A percentile compares a stretch with the other conserved stretches of the same genome.
Conservation (phyloP, 1,140 invertebrate genomes). For the Aricia agestis region DNA sequence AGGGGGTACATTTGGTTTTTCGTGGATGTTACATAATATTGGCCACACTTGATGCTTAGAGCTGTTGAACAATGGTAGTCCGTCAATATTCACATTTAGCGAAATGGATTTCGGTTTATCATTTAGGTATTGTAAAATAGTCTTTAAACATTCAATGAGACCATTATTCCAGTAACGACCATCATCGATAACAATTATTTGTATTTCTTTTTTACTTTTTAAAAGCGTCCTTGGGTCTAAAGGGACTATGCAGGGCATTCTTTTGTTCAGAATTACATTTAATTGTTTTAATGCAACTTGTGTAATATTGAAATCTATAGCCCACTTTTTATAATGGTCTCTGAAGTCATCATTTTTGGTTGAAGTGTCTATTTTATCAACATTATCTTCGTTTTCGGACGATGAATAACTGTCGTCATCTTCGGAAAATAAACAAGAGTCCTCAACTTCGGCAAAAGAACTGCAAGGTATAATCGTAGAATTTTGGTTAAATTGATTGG, state of each 20-base stretch:
- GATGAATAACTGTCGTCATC: not conserved
- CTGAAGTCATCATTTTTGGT: not conserved
- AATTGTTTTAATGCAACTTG: conserved; percentile 4
- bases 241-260: no score
- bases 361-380: not conserved
- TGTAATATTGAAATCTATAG: not conserved
- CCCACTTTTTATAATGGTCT: conserved; percentile 3
- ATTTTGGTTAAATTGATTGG: conserved; percentile 13
- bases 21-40: no score
- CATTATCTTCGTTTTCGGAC: not conserved
- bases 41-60: no score
- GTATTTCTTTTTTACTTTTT: not conserved
- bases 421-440: not conserved
- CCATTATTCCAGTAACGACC: conserved; percentile 1
- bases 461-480: conserved; percentile 4
- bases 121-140: not conserved
- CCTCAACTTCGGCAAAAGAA: conserved; percentile 4
- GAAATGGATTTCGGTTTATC: not conserved
- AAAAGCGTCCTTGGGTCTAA: conserved; percentile 2
- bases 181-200: not conserved
- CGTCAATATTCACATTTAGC: not conserved
- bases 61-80: not conserved
- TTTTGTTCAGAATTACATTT: conserved; percentile 5
- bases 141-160: not conserved
- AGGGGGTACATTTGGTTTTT: no score